These are phyloP conservation scores for Lacerta viridis DNA, from an alignment of 2,797 vertebrate species.

Conservation along the genomic window DNA sequence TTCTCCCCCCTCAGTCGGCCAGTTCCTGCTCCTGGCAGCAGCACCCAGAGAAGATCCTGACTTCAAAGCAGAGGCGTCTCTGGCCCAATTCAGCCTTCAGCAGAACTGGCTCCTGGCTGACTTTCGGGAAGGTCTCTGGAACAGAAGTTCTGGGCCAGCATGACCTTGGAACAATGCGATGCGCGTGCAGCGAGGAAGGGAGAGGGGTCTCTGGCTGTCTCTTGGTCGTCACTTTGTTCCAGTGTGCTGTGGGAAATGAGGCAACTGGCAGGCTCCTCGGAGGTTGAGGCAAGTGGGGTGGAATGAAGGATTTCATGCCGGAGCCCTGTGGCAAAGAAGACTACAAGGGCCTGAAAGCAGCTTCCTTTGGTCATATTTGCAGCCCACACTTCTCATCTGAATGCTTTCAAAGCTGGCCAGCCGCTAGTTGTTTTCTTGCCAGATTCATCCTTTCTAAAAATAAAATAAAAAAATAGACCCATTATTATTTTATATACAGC, in stretches of 20 bases:
- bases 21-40: background rate
- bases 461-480: no score
- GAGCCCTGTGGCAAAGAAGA: background rate
- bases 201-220: background rate
- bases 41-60: background rate
- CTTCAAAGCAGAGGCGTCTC: background rate
- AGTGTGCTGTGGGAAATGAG: constrained; percentile 9
- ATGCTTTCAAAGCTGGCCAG: background rate
- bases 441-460: background rate
- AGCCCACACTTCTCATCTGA: background rate
- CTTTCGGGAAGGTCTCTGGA: background rate
- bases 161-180: background rate
- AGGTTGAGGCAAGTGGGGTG: background rate
- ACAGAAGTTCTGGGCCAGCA: background rate
- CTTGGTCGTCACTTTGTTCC: background rate
- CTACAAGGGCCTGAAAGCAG: background rate
- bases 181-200: background rate
- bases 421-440: background rate
- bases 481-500: background rate
- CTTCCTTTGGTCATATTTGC: background rate
- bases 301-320: constrained; percentile 9
- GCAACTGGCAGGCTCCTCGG: background rate
- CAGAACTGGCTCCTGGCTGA: background rate
- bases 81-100: background rate
- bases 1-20: background rate